phyloP scores from a whole-genome alignment of 2,113 vertebrate species.

The Phrynosoma blainvillii region DNA sequence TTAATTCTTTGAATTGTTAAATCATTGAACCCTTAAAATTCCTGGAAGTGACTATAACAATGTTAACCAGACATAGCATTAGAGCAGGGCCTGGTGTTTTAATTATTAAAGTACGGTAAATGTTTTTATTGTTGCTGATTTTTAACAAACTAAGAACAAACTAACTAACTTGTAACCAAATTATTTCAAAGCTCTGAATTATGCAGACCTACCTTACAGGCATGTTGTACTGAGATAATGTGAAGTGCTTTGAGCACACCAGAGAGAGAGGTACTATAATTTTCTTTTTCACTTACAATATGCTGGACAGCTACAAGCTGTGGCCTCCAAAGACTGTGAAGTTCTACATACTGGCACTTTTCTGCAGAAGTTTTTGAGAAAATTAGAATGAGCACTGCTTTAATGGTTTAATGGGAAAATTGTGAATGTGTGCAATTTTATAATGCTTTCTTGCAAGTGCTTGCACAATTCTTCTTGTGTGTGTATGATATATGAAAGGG shows the following conservation, averaged over 20 bases:
- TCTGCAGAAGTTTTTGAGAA: slow-evolving; percentile 1
- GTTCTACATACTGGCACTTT: too few relatives aligned
- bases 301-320: background rate
- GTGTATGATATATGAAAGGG: background rate
- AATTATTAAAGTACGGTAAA: too few relatives aligned
- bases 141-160: too few relatives aligned
- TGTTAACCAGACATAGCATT: too few relatives aligned
- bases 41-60: too few relatives aligned
- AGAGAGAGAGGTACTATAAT: too few relatives aligned
- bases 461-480: slow-evolving; percentile 49
- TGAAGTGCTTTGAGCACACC: background rate
- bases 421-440: slow-evolving; percentile 45
- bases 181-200: background rate
- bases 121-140: too few relatives aligned
- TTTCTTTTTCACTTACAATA: background rate
- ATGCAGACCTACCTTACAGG: background rate
- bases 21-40: too few relatives aligned
- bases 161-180: too few relatives aligned
- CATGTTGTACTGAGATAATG: too few relatives aligned
- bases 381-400: background rate
- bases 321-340: background rate
- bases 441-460: slow-evolving; percentile 24
- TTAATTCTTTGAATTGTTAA: background rate
- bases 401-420: background rate
- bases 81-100: too few relatives aligned